Conservation (phyloP, 2,888 invertebrate genomes). For the Dermolepida albohirtum region DNA sequence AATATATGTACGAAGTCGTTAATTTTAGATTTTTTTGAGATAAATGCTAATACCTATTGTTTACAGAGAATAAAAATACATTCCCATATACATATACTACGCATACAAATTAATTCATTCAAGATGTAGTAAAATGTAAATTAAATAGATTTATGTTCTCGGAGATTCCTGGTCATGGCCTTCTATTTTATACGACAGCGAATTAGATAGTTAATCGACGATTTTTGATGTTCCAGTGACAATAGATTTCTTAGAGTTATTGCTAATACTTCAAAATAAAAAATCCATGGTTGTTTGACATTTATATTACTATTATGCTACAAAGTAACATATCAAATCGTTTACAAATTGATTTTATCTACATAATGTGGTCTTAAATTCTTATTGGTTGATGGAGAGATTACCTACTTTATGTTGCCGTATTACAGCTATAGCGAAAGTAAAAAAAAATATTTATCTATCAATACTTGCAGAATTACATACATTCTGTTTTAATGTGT, state of each 20-base stretch:
- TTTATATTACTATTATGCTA: slow-evolving; percentile 2
- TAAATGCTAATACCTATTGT: slow-evolving; percentile 6
- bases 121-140: slow-evolving; percentile 46
- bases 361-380: no score
- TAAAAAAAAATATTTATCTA: no score
- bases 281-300: not conserved
- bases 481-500: no score
- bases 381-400: no score
- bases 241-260: slow-evolving; percentile 43
- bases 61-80: slow-evolving; percentile 19
- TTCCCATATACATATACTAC: slow-evolving; percentile 9
- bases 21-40: not conserved
- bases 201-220: slow-evolving; percentile 43
- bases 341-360: no score
- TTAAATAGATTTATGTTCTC: slow-evolving; percentile 48
- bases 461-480: no score
- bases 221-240: slow-evolving; percentile 41
- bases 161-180: slow-evolving; percentile 37
- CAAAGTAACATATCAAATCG: no score
- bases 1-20: no score
- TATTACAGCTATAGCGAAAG: no score
- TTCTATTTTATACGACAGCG: slow-evolving; percentile 35
- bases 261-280: slow-evolving; percentile 19
- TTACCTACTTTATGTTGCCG: no score
- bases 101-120: slow-evolving; percentile 43